Evolutionary conservation across 2,888 invertebrate genomes (phyloP), one percentile per base, ranked within the genome.

Genomic region (Micropterix aruncella): DNA sequence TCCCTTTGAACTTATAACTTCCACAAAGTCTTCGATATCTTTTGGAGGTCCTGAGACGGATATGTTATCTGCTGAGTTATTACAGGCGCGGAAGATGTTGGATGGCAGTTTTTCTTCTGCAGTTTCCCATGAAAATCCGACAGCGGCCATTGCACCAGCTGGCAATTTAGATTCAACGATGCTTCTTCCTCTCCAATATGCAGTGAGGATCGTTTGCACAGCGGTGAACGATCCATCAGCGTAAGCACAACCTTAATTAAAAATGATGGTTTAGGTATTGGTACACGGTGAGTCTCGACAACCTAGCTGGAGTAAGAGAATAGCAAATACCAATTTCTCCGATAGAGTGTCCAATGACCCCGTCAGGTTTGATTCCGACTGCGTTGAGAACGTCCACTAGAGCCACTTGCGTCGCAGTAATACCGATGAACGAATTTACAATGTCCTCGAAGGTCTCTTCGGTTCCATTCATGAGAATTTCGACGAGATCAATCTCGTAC

Each of bases 351-450:
- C 97, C 97, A 43, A 97, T 75, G 57, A 99, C 92, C 44, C 95
- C 95, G 62, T 96, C 93, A 3, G 96, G 93, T 44, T 74, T 70
- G 39, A 97, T 74, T 50, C 86, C 89, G 18, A 86, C 59, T 16
- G 73, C 70, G 45, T 73, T 76, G 49, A 99, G 69, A 44, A 92
- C 66, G 64, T 97, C 96, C 1, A 93, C 90, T n/a, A 97, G 70
- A 19, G 91, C 96, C 44, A 99, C 88, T 73, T 97, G 97, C 59
- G 96, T 83, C 41, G 95, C 90, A 36, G 95, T 93, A 59, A 97
- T 96, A 3, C 88, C 84, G 15, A 95, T 79, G 67, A 97, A 97
- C 1, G 91, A 89, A 62, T 89, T 83, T 46, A 93, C 62, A 19
- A 93, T 87, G 59, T 90, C 85, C 50, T 91, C 84, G 61, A 89